Conservation (phyloP, 2,888 invertebrate genomes). For the Tenthredo amoena region DNA sequence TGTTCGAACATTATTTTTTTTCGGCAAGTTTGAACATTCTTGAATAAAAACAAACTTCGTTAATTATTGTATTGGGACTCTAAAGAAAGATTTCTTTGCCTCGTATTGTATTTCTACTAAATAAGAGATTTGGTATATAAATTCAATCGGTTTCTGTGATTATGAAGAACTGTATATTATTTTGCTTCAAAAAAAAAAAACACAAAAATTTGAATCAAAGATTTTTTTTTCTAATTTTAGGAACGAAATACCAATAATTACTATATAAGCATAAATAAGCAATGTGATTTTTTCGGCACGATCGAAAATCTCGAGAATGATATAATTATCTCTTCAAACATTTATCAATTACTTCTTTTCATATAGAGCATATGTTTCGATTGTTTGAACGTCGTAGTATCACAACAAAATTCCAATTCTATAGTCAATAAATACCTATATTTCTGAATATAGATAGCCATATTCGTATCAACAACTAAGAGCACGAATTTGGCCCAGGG, state of each 20-base stretch:
- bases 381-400: neutral
- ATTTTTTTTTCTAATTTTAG: slow-evolving; percentile 15
- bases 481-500: slow-evolving; percentile 6
- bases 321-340: neutral
- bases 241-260: slow-evolving; percentile 30
- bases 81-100: neutral
- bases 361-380: neutral
- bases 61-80: neutral
- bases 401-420: neutral
- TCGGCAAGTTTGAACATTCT: neutral
- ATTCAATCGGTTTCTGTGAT: slow-evolving; percentile 20
- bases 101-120: neutral
- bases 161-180: neutral
- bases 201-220: neutral
- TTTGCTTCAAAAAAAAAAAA: neutral
- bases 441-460: neutral
- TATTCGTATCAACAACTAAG: slow-evolving; percentile 20
- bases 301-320: neutral
- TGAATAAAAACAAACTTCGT: neutral
- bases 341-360: neutral
- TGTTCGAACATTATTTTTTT: neutral
- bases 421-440: neutral
- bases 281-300: slow-evolving; percentile 30
- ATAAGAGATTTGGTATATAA: neutral
- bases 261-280: slow-evolving; percentile 10